Base-by-base conservation (phyloP, 2,888 invertebrate genomes). In the Lasioglossum zephyrum region DNA sequence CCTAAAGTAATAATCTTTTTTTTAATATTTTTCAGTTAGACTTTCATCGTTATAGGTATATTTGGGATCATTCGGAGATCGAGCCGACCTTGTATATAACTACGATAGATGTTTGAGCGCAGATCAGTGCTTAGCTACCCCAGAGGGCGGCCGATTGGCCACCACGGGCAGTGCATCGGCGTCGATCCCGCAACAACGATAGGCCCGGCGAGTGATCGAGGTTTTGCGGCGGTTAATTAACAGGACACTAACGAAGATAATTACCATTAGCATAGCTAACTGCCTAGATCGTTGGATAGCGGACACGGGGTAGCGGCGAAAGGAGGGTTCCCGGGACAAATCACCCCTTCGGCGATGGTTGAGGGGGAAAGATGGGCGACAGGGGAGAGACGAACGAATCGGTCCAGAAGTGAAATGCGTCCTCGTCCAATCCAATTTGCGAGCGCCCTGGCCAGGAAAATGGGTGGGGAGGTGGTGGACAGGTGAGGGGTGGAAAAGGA, bases 171-270 rank as follows among this genome's bases (percentile, higher is more conserved):
- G 31, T 66, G 31, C 41, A n/a, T 4, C 39, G 69, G 41, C 78
- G 44, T n/a, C 73, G 31, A 73, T 81, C 73, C 78, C 73, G 66
- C 73, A 36, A 57, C 79, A 66, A 66, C 77, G 86, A 85, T 74
- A 77, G 69, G 36, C 73, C 69, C 39, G 70, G 22, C 74, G 90
- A 87, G 82, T 81, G 89, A 88, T 90, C 83, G 88, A 88, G 91
- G 91, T 91, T 92, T 87, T 81, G 85, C 84, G 70, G 73, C 83
- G 84, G 88, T 91, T 91, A 91, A 92, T 92, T 91, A 91, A 92
- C 88, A 87, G 79, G 72, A 81, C 81, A 82, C 88, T 91, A 89
- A 92, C 86, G 91, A 91, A 90, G 90, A 90, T 90, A 91, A 92
- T 92, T 89, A 89, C 85, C 86, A 89, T 92, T 89, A 90, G 89